Evolutionary conservation across 2,888 invertebrate genomes (phyloP).

Genomic region (Elegia similella): DNA sequence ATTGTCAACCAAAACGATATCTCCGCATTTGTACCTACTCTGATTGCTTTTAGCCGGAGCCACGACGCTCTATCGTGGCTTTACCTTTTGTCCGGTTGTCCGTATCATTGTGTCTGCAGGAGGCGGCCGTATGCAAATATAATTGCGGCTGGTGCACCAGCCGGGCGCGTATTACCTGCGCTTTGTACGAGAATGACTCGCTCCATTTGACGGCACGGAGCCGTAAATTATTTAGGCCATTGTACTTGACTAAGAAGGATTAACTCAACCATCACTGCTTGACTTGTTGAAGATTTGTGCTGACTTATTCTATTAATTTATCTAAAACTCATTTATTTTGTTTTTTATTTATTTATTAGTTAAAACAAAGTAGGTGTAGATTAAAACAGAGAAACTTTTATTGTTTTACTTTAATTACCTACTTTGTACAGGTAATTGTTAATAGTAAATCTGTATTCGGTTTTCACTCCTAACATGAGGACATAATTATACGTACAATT

Average conservation of each 20-base stretch:
- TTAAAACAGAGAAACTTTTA: too few species aligned
- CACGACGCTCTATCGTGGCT: constrained; percentile 32
- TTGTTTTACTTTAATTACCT: too few species aligned
- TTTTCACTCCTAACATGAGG: too few species aligned
- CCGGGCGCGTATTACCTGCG: constrained; percentile 66
- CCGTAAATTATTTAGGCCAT: constrained; percentile 8
- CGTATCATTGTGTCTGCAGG: constrained; percentile 46
- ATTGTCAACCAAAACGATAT: constrained; percentile 7
- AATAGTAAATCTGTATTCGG: too few species aligned
- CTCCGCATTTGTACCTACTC: constrained; percentile 7
- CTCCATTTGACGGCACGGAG: constrained; percentile 60
- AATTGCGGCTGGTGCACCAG: constrained; percentile 66
- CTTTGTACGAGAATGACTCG: constrained; percentile 71
- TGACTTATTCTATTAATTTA: too few species aligned
- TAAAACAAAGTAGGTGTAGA: too few species aligned
- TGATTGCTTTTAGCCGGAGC: constrained; percentile 24
- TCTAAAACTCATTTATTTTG: too few species aligned
- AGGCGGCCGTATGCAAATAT: constrained; percentile 72
- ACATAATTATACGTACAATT: too few species aligned
- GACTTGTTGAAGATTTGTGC: not conserved
- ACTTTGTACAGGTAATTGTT: too few species aligned
- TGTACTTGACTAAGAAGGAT: constrained; percentile 3
- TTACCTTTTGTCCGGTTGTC: constrained; percentile 45
- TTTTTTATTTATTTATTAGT: too few species aligned
- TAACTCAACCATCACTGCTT: not conserved